These are phyloP conservation scores for Sebastes oblongus DNA, from an alignment of 2,797 vertebrate genomes.

Conservation along the genomic window DNA sequence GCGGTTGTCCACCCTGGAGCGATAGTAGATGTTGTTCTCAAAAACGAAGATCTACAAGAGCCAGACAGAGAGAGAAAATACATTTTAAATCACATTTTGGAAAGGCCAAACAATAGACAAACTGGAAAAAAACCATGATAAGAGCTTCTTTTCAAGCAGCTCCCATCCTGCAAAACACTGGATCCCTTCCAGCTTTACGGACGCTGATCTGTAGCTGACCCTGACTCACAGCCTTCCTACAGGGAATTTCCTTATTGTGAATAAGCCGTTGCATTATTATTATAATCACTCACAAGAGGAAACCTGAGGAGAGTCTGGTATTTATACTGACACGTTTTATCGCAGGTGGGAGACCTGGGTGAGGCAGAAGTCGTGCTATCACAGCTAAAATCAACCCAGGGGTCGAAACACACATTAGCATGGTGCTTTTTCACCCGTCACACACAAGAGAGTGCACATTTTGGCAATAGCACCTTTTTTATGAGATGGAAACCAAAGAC, in stretches of 20 bases:
- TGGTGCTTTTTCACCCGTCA: background rate
- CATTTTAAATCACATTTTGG: background rate
- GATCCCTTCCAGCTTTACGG: background rate
- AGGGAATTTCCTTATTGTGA: background rate
- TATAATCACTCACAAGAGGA: background rate
- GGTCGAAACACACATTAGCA: background rate
- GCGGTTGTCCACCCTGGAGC: conserved; percentile 92
- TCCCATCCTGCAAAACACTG: background rate
- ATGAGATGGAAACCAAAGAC: background rate
- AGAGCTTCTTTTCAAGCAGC: background rate
- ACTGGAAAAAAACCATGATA: background rate
- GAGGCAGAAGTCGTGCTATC: background rate
- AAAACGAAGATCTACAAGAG: conserved; percentile 93
- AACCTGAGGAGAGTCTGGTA: background rate
- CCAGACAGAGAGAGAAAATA: background rate
- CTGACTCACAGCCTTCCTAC: background rate
- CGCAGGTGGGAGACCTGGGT: background rate
- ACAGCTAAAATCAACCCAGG: background rate
- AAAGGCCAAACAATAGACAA: background rate
- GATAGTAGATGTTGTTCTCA: conserved; percentile 99
- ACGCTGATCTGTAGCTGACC: background rate
- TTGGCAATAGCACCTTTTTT: background rate
- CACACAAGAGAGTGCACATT: background rate
- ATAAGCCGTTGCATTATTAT: background rate
- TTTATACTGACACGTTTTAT: background rate